Evolutionary conservation across 1,140 invertebrate genomes (phyloP).

Genomic region (Drosophila bocqueti): DNA sequence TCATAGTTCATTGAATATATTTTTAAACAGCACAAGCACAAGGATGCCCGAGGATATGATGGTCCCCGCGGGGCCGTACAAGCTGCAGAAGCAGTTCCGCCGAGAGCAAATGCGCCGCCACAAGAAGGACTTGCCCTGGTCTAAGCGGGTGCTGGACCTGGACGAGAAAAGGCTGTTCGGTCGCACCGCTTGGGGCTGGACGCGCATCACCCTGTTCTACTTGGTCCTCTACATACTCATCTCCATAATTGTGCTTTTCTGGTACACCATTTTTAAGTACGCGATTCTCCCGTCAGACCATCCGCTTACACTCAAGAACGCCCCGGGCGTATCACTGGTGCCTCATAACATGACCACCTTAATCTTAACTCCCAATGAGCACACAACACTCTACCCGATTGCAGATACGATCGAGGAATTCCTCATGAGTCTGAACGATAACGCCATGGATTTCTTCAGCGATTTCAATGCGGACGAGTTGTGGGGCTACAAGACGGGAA

Average conservation of each 20-base stretch:
- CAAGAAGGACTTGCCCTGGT: conserved; percentile 57
- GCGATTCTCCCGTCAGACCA: neutral
- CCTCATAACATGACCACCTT: conserved; percentile 5
- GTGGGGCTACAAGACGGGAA: conserved; percentile 44
- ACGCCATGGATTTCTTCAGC: conserved; percentile 11
- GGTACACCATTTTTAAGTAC: neutral
- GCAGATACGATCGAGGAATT: conserved; percentile 38
- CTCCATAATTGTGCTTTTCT: rapidly evolving
- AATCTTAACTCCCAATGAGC: neutral
- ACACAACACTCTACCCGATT: conserved; percentile 10
- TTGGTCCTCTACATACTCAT: conserved; percentile 37
- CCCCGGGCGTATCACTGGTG: conserved; percentile 48
- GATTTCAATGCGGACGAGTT: conserved; percentile 40
- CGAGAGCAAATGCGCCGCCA: conserved; percentile 17
- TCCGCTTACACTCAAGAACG: conserved; percentile 24
- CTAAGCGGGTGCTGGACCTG: conserved; percentile 47
- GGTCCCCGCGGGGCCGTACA: conserved; percentile 42
- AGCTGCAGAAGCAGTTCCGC: conserved; percentile 53
- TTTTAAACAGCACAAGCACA: neutral
- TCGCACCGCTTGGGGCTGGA: conserved; percentile 51
- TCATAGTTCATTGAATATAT: neutral
- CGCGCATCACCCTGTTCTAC: conserved; percentile 46
- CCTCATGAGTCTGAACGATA: conserved; percentile 5
- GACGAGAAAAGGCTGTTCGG: conserved; percentile 38
- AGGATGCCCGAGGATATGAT: conserved; percentile 42